Conservation (phyloP, 2,888 invertebrate species). For the Brachyptera risi region DNA sequence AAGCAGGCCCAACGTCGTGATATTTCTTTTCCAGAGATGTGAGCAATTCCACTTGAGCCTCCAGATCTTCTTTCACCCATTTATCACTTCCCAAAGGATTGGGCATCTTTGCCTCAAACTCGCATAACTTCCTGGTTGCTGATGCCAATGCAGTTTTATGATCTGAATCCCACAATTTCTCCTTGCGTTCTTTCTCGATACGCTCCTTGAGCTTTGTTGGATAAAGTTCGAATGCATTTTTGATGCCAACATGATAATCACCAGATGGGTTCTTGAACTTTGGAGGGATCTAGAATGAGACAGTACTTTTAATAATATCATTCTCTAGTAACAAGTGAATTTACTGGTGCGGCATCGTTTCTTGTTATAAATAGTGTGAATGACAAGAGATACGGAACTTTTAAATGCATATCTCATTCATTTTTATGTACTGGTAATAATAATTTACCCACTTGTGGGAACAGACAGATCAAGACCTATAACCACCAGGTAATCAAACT, state of each 20-base stretch:
- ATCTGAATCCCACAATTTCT: slow-evolving; percentile 78
- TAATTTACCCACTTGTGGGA: too few species aligned
- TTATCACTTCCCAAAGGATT: slow-evolving; percentile 61
- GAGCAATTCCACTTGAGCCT: slow-evolving; percentile 78
- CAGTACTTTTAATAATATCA: neutral
- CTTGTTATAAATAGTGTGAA: too few species aligned
- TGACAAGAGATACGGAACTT: too few species aligned
- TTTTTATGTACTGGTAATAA: too few species aligned
- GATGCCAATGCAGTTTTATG: slow-evolving; percentile 77
- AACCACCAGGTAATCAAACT: too few species aligned
- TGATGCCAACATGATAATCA: slow-evolving; percentile 81
- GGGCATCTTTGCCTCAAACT: slow-evolving; percentile 68
- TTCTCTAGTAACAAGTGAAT: too few species aligned
- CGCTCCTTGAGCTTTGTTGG: slow-evolving; percentile 79
- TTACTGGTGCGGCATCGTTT: too few species aligned
- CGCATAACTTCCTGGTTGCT: slow-evolving; percentile 63
- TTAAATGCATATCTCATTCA: too few species aligned
- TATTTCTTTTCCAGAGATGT: slow-evolving; percentile 83
- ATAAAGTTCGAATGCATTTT: slow-evolving; percentile 81
- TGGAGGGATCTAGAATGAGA: slow-evolving; percentile 63
- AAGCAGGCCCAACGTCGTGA: slow-evolving; percentile 79
- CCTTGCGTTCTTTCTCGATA: slow-evolving; percentile 71
- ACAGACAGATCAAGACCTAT: too few species aligned
- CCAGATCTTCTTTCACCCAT: slow-evolving; percentile 81
- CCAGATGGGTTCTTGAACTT: slow-evolving; percentile 81